phyloP scores from a whole-genome alignment of 2,113 vertebrate species.

The Triplophysa siluroides region DNA sequence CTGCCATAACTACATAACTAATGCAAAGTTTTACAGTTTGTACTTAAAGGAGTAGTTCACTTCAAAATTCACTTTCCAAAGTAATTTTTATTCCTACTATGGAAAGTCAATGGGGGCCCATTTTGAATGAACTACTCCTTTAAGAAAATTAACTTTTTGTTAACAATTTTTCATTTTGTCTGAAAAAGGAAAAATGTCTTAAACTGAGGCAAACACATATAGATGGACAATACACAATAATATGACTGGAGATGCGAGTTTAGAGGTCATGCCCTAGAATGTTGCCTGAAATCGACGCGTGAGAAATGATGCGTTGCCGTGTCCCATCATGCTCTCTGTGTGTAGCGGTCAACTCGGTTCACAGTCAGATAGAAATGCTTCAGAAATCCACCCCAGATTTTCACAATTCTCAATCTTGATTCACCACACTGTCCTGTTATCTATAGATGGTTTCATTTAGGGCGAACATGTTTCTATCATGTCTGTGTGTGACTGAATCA shows the following conservation, averaged over 20 bases:
- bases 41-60: no score
- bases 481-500: no score
- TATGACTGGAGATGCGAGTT: slow-evolving; percentile 13
- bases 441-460: neutral
- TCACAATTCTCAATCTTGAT: no score
- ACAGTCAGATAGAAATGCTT: neutral
- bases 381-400: neutral
- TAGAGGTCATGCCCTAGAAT: slow-evolving; percentile 1
- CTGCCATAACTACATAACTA: no score
- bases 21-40: no score
- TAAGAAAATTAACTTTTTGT: no score
- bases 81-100: no score
- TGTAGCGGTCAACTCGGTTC: slow-evolving; percentile 3
- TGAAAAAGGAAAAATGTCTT: neutral
- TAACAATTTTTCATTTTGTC: no score
- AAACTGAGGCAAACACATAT: neutral
- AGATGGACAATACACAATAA: neutral
- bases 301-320: slow-evolving; percentile 47
- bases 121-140: no score
- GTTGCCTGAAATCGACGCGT: slow-evolving; percentile 17
- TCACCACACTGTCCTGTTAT: no score
- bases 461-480: neutral
- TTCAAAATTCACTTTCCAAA: no score
- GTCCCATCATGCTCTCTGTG: slow-evolving; percentile 52
- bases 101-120: no score